Base-by-base conservation (phyloP, 1,140 invertebrate genomes). In the Bombus cullumanus region DNA sequence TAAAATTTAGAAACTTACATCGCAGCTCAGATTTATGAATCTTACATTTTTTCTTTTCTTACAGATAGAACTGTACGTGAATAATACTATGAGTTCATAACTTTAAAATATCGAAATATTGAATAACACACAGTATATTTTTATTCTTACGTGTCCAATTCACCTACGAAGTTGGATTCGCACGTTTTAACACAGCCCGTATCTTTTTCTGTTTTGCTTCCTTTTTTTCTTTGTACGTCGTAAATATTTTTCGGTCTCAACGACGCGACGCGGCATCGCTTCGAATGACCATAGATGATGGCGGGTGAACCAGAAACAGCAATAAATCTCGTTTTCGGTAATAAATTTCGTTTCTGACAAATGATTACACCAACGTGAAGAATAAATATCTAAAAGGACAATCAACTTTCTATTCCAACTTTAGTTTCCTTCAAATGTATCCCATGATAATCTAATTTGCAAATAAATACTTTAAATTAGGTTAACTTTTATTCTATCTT, bases 271-370 rank as follows among this genome's bases (percentile, higher is more conserved):
- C 47, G 47, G 18, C 5, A 59, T 75, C 28, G 22, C 22, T 34
- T 57, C 73, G 22, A 74, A 53, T 25, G 12, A 69, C 66, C 34
- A 28, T 57, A 37, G 12, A 59, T 25, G 31, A 47, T 74, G 34
- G 18, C 9, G 18, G 72, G 4, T 53, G 6, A 41, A 72, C 0
- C 25, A 53, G 18, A 41, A 39, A 41, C 73, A 75, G 10, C 31
- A 28, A 75, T 75, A 59, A 75, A 75, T 57, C 34, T 37, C 9
- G 34, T 25, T 69, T 69, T 39, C 34, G 3, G 22, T 25, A 37
- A 69, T 69, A 69, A 69, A 69, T 69, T 69, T 22, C 22, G 34
- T 69, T 69, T 69, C 34, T 22, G 34, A 69, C 34, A 69, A 69
- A 69, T 69, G 22, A 10, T 10, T 4, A 39, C 22, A 2, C 9